Base-by-base conservation (phyloP, 2,888 invertebrate species). In the Parasteatoda lunata region DNA sequence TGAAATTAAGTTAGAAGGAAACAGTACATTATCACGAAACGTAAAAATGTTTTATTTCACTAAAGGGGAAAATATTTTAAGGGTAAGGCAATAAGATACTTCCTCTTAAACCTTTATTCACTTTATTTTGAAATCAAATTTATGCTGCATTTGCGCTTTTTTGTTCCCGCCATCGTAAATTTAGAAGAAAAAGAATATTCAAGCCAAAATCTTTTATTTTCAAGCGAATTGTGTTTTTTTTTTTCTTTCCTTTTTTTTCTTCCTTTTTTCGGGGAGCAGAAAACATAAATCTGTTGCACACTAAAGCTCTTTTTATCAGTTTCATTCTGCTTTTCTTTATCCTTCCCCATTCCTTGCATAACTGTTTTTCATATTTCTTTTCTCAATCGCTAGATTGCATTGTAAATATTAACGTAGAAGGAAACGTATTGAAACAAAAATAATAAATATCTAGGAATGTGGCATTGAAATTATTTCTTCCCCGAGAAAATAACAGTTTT, bases 191-290 rank as follows among this genome's bases (percentile, higher is more conserved):
- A 72, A 77, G 77, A 83, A 83, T 77, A 48, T 65, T 75, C 65
- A 65, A 47, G n/a, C 83, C 65, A 77, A 83, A 77, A 77, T 77
- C 72, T 83, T 77, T 83, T 83, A 83, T 71, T 65, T 76, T 76
- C 48, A 13, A 30, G 51, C 72, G 77, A 45, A 83, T 77, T 72
- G 77, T 83, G 77, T 71, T 66, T 70, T 7, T 48, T 59, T 83
- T 51, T 48, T n/a, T n/a, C n/a, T 30, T 30, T 2, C 30, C 30
- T 30, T 30, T 30, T 30, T 30, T 30, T 30, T 2, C 2, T 30
- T 2, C 2, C 30, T 30, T 30, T 30, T 30, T 30, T 0, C 1
- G 30, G 59, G 52, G 64, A 71, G 65, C 71, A 64, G 72, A 75
- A 49, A 45, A 11, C 77, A 83, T 83, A 76, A 77, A 83, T 83